Conservation (phyloP, 2,113 vertebrate species). For the Cyanocitta stelleri region DNA sequence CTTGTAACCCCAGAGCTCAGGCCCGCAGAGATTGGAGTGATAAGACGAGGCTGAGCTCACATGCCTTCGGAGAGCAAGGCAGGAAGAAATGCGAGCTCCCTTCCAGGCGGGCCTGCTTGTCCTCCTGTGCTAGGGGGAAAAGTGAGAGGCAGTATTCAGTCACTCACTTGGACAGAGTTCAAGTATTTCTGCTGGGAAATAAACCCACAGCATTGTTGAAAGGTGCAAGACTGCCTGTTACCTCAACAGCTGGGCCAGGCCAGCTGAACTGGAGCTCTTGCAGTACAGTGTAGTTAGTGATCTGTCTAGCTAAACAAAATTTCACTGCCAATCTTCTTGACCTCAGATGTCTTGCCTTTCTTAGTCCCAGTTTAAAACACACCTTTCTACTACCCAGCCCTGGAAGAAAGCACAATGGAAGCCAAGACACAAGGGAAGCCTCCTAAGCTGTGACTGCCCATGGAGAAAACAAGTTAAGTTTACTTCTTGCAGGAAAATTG, state of each 20-base stretch:
- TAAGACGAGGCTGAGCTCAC: background rate
- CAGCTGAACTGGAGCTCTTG: background rate
- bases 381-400: background rate
- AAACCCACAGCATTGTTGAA: background rate
- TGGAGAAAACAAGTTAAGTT: background rate
- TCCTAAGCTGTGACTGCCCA: background rate
- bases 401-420: background rate
- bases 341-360: background rate
- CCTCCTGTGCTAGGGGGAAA: background rate
- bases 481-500: background rate
- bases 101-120: background rate
- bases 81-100: background rate
- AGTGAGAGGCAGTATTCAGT: background rate
- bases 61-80: background rate
- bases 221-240: constrained; percentile 10
- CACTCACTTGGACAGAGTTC: background rate
- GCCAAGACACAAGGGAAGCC: background rate
- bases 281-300: background rate
- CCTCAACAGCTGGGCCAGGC: background rate
- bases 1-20: background rate
- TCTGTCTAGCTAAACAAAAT: background rate
- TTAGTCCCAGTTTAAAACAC: background rate
- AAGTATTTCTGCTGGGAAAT: background rate
- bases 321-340: background rate
- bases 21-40: background rate